Evolutionary conservation across 2,113 vertebrate genomes (phyloP), one percentile per base, ranked within the genome.

Genomic region (Periophthalmus modestus): DNA sequence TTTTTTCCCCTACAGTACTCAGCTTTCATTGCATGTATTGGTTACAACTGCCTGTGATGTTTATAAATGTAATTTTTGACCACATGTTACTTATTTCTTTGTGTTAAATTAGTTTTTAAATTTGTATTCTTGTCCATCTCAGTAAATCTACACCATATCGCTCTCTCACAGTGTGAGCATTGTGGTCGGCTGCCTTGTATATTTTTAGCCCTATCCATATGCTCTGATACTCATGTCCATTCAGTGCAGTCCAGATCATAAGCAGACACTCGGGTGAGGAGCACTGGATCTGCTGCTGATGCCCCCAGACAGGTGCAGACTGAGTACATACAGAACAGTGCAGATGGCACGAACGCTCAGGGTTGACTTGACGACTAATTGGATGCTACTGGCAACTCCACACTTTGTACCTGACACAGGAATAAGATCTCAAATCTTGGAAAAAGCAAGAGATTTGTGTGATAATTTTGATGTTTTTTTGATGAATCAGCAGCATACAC

Each of bases 341-440:
- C 73, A 9, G 47, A 75, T 12, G 39, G 74, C 81, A 75, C 69
- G 67, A 19, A 18, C 63, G 1, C n/a, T 48, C 57, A 55, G 76
- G 79, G 81, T 79, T 58, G 79, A 28, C 73, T 79, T 58, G 78
- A 28, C 73, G 23, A 72, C 82, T 81, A 75, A 85, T 81, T 81
- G 83, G 75, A 81, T 66, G 73, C 48, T 18, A 76, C 77, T 79
- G 81, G 80, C 79, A 85, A 83, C 74, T 5, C 15, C 55, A 79
- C 81, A 33, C 57, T 71, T 33, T 78, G 82, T 85, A 55, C 81
- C 85, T 89, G 36, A 68, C 84, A 78, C 84, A 82, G 79, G 79
- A 83, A 66, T 71, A 69, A 28, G 58, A 68, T 67, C 58, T 69
- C 66, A 34, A 47, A 62, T 65, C 71, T 78, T 68, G 69, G 80